Base-by-base conservation (phyloP, 2,797 vertebrate genomes). In the Chelonia mydas region DNA sequence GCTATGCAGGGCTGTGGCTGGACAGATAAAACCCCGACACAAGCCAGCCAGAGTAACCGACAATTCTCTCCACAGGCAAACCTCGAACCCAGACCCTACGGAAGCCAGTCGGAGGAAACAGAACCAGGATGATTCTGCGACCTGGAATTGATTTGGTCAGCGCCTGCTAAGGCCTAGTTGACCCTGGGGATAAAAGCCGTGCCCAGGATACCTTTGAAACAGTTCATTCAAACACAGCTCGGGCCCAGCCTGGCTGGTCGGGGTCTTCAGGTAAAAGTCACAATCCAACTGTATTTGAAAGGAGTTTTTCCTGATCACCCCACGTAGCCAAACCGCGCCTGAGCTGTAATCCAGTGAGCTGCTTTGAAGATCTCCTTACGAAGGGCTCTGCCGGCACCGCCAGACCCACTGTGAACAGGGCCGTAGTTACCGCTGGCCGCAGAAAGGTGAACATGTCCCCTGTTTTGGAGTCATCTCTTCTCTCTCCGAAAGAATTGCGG, bases 391-490 rank as follows among this genome's bases (percentile, higher is more conserved):
- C 31, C 31, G 13, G 59, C 59, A 33, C 59, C 1, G 31, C 65
- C n/a, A 21, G 65, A 21, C 65, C n/a, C n/a, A n/a, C 8, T 3
- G 17, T 10, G n/a, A 68, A n/a, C n/a, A 37, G n/a, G 65, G 3
- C 17, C 17, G 3, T 11, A 65, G 16, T 13, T 3, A 31, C 28
- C 5, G 12, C 5, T 37, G 33, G n/a, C n/a, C 11, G 61, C 61
- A 37, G 65, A 21, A 3, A 9, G n/a, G n/a, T 8, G 65, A n/a
- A n/a, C n/a, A 2, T 1, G 17, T 37, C 65, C 11, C n/a, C 17
- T 0, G 8, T 21, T 37, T 21, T 5, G 61, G 16, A 68, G 17
- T n/a, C n/a, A n/a, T n/a, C n/a, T n/a, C n/a, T n/a, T n/a, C n/a
- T n/a, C n/a, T n/a, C n/a, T n/a, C n/a, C n/a, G n/a, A n/a, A n/a